phyloP scores from a whole-genome alignment of 2,797 vertebrate species.

The Phrynocephalus vlangalii region DNA sequence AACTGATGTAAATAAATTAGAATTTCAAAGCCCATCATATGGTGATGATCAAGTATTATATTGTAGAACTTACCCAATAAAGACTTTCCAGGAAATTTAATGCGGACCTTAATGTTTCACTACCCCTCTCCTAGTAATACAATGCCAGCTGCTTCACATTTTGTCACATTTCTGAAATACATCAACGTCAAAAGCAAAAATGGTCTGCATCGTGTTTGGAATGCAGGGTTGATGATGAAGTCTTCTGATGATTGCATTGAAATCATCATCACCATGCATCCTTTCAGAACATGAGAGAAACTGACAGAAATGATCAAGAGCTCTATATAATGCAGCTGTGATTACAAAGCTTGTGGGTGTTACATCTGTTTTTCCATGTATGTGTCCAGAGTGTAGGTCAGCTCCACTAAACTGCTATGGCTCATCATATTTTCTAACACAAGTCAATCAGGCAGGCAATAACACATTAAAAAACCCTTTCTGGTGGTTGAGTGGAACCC shows the following conservation, averaged over 20 bases:
- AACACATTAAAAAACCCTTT: neutral
- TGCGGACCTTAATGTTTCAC: neutral
- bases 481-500: neutral
- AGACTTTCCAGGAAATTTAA: neutral
- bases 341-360: neutral
- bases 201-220: neutral
- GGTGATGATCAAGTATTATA: no score
- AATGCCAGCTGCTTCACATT: neutral
- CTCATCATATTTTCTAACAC: neutral
- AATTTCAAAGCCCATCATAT: no score
- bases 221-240: neutral
- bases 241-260: neutral
- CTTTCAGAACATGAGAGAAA: neutral
- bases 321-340: neutral
- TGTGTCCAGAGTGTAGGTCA: neutral
- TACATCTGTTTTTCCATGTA: neutral
- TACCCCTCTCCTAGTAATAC: neutral
- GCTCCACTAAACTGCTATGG: neutral
- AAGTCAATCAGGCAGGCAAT: neutral
- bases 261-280: neutral
- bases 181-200: neutral
- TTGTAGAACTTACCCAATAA: no score
- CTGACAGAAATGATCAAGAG: neutral
- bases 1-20: no score
- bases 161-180: neutral